A percentile compares a stretch with the other conserved stretches of the same genome.
These are phyloP conservation scores for Sarotherodon lohbergeri DNA, from an alignment of 2,113 vertebrate genomes.

Conservation along the genomic window DNA sequence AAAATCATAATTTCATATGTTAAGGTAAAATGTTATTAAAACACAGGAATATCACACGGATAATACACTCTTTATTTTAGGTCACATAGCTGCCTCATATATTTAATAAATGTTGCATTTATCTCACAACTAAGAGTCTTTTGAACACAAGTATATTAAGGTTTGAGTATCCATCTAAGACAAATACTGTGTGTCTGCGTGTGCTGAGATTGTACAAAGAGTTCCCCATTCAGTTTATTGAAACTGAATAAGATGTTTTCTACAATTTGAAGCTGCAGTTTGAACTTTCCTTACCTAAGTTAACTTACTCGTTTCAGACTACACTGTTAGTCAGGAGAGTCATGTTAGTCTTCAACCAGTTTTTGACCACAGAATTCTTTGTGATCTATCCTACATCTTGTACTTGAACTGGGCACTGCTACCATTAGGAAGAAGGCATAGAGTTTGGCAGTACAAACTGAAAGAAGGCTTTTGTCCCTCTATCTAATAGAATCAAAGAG, in stretches of 20 bases:
- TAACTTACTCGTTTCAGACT: neutral
- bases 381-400: accelerated
- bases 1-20: neutral
- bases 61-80: accelerated
- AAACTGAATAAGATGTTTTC: too few species aligned
- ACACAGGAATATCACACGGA: neutral
- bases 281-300: neutral
- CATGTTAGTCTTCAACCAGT: neutral
- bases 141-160: neutral
- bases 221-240: too few species aligned
- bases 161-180: neutral
- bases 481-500: neutral
- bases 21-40: neutral
- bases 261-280: too few species aligned
- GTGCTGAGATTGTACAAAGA: too few species aligned
- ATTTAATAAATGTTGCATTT: neutral
- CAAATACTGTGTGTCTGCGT: too few species aligned
- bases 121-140: neutral
- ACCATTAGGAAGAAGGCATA: neutral
- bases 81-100: neutral
- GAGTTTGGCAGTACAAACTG: neutral
- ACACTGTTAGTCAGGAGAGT: neutral
- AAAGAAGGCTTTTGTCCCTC: neutral
- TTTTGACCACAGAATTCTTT: accelerated
- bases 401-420: neutral